A percentile compares a stretch with the other conserved stretches of the same genome.
phyloP scores from a whole-genome alignment of 2,113 vertebrate genomes.

The Hemibagrus wyckioides region DNA sequence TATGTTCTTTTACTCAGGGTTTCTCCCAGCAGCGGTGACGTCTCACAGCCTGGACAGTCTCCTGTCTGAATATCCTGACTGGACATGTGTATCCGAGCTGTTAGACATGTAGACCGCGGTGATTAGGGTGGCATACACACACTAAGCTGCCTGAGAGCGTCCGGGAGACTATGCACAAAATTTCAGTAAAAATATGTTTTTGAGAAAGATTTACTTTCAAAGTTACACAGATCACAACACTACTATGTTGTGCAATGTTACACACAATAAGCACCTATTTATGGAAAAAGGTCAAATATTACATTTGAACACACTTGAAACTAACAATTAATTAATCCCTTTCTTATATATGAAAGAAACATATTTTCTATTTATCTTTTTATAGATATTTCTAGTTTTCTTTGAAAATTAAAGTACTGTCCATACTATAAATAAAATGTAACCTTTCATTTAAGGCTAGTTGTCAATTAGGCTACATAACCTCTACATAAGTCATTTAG shows the following conservation, averaged over 20 bases:
- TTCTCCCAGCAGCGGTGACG: slow-evolving; percentile 28
- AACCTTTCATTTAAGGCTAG: background rate
- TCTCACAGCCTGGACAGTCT: slow-evolving; percentile 12
- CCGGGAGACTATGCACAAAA: background rate
- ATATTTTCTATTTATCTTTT: too few relatives aligned
- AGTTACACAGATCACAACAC: background rate
- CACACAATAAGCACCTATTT: background rate
- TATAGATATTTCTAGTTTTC: too few relatives aligned
- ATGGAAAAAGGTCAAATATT: background rate
- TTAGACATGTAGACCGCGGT: slow-evolving; percentile 32
- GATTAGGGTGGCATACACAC: slow-evolving; percentile 25
- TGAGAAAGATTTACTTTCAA: background rate
- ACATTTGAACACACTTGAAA: background rate
- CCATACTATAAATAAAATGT: background rate
- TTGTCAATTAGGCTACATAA: background rate
- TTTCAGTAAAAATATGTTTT: slow-evolving; percentile 19
- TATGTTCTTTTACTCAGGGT: slow-evolving; percentile 25
- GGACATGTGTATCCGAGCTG: slow-evolving; percentile 22
- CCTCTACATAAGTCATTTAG: background rate
- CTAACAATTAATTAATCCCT: too few relatives aligned
- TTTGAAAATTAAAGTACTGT: too few relatives aligned
- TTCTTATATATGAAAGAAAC: too few relatives aligned
- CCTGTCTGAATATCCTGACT: slow-evolving; percentile 33
- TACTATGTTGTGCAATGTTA: background rate
- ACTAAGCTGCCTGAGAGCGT: background rate